Evolutionary conservation across 2,113 vertebrate genomes (phyloP).

Genomic region (Opisthocomus hoazin): DNA sequence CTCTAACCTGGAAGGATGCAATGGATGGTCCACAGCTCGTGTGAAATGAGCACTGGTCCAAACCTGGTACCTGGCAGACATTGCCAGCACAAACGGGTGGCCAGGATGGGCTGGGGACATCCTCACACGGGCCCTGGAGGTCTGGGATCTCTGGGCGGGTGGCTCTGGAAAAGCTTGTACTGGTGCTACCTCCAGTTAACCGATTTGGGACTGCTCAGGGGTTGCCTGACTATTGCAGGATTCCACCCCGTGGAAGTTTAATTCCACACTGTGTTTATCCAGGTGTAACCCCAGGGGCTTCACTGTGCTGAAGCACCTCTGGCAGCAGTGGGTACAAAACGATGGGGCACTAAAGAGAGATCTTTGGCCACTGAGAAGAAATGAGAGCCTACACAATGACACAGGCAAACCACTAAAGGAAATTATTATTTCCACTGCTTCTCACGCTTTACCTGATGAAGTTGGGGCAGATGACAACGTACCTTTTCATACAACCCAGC

Average conservation of each 20-base stretch:
- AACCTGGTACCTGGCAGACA: not conserved
- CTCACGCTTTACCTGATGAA: not conserved
- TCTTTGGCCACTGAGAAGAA: not conserved
- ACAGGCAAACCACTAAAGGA: not conserved
- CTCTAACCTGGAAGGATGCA: not conserved
- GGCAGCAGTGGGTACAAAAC: not conserved
- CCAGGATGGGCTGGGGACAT: not conserved
- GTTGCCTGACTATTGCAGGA: not conserved
- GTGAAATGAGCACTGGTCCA: not conserved
- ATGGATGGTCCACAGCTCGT: not conserved
- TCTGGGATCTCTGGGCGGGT: not conserved
- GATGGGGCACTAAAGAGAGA: not conserved
- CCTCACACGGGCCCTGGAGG: rapidly evolving
- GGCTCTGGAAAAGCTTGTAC: not conserved
- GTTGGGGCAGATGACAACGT: not conserved
- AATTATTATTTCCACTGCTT: not conserved
- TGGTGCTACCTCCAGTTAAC: not conserved
- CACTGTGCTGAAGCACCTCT: not conserved
- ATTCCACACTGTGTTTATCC: rapidly evolving
- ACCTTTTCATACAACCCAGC: not conserved
- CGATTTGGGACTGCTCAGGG: not conserved
- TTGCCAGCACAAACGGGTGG: not conserved
- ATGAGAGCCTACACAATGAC: not conserved
- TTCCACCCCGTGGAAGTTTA: not conserved
- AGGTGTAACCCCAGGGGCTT: not conserved